phyloP scores from a whole-genome alignment of 2,797 vertebrate species.

The Dermochelys coriacea region DNA sequence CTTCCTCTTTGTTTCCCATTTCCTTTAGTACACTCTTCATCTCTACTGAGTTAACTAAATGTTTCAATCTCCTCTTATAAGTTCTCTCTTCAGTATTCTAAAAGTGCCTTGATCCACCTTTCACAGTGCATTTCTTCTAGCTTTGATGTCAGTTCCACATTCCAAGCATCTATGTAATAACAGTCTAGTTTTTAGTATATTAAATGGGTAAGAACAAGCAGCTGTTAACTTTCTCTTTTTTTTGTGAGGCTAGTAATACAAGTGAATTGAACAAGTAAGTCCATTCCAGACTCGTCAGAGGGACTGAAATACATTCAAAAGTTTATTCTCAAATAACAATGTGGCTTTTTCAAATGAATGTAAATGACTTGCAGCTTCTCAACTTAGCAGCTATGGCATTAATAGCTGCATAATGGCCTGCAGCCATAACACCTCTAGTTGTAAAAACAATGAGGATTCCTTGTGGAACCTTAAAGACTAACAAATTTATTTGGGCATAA shows the following conservation, averaged over 20 bases:
- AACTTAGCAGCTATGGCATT: neutral
- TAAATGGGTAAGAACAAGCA: neutral
- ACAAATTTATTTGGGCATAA: no score
- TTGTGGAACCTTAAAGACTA: no score
- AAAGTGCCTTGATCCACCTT: neutral
- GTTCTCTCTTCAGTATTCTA: neutral
- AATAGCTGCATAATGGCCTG: neutral
- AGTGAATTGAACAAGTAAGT: neutral
- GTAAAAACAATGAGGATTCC: no score
- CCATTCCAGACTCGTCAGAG: neutral
- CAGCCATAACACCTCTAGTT: neutral
- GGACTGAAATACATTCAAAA: neutral
- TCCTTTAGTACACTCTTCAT: neutral
- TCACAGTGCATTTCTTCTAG: neutral
- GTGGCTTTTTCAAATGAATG: neutral
- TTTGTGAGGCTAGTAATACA: neutral
- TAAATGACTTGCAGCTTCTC: neutral
- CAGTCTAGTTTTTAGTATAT: neutral
- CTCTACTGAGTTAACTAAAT: neutral
- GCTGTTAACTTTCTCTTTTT: neutral
- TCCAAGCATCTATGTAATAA: neutral
- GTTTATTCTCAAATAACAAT: neutral
- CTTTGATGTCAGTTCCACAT: neutral
- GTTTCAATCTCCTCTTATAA: neutral
- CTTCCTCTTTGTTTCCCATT: neutral